Evolutionary conservation across 2,888 invertebrate genomes (phyloP), one percentile per base, ranked within the genome.

Genomic region (Mesorhabditis belari): DNA sequence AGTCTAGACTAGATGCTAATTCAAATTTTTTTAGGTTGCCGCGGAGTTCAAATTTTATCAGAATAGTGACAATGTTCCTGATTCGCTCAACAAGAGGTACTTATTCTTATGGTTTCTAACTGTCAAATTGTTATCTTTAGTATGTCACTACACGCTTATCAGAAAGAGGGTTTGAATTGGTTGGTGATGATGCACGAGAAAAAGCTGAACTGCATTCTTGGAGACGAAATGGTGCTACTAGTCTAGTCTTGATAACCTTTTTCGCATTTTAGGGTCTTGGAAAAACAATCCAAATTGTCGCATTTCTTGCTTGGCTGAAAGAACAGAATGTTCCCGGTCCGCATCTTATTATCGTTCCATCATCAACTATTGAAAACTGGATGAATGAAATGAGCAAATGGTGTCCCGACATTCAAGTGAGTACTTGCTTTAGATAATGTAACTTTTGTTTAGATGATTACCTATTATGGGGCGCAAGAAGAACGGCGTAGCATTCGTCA

Each of bases 281-380:
- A 4, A 93, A 93, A 84, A 93, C 93, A 0, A 88, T 93, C 67
- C 92, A 93, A 82, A 88, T 92, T n/a, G 91, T 93, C 68, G 88
- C 92, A 0, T 92, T 92, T 83, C 85, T 93, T 0, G 90, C 92
- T 0, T 89, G 93, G 81, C 84, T 95, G 19, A 89, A 91, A 82
- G 90, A 93, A 80, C 87, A 87, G 0, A 87, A 61, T 17, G 66
- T 67, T 19, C 49, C 58, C 2, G 89, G 88, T 12, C 91, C 92
- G 0, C 93, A 94, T 84, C 85, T 96, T 58, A 88, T 96, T 70
- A 89, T 96, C 3, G 94, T 94, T n/a, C 95, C 95, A 1, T 90
- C 94, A 29, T 94, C 94, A 5, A 95, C 94, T 0, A 85, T 95
- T 76, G 90, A 91, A 89, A 83, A 83, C 75, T 74, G 67, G 77